Percentiles rank a stretch among this genome's conserved stretches.
Evolutionary conservation across 2,113 vertebrate species (phyloP).

Genomic region (Pterocles burchelli): DNA sequence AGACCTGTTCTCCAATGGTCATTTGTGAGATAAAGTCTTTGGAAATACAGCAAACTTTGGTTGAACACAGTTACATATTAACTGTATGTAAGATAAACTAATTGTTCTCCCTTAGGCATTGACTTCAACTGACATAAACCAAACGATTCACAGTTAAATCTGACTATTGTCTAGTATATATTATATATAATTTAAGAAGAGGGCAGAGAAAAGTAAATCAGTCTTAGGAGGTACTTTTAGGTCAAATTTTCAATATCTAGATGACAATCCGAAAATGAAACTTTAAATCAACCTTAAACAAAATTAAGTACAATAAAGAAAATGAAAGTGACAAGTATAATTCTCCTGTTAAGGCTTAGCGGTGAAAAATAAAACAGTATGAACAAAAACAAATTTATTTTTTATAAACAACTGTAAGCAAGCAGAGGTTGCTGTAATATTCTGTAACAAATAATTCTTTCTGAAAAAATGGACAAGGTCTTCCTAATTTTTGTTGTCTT

Average conservation of each 20-base stretch:
- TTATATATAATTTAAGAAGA: background rate
- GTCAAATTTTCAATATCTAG: background rate
- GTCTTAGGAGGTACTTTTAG: background rate
- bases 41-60: background rate
- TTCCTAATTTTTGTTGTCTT: constrained; percentile 4
- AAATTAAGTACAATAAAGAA: background rate
- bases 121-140: background rate
- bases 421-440: background rate
- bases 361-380: background rate
- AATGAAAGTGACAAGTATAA: background rate
- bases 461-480: background rate
- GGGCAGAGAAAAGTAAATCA: background rate
- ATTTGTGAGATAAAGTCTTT: background rate
- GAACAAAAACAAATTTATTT: background rate
- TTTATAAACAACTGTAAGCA: background rate
- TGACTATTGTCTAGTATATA: background rate
- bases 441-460: background rate
- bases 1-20: background rate
- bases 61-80: background rate
- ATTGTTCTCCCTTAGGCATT: background rate
- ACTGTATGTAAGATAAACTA: background rate
- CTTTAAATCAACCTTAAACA: background rate
- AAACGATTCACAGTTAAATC: background rate
- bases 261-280: background rate
- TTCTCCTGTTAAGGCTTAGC: background rate